Percentiles rank a stretch among this genome's conserved stretches.
Evolutionary conservation across 2,888 invertebrate genomes (phyloP).

Genomic region (Eupithecia abbreviata): DNA sequence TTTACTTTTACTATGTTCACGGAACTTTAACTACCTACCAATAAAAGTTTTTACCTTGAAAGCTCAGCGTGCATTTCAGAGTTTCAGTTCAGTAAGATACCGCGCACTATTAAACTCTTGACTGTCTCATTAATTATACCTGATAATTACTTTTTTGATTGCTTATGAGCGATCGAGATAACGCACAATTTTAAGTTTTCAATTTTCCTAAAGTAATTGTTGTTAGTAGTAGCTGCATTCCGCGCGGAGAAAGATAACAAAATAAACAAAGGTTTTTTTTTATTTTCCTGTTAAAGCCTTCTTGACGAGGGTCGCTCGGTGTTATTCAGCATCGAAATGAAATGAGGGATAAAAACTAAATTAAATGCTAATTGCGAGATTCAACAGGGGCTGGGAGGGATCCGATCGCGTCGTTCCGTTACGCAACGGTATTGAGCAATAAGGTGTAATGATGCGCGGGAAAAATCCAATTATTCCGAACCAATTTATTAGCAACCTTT

Average conservation of each 20-base stretch:
- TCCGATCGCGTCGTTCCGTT: conserved; percentile 58
- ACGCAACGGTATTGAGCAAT: conserved; percentile 62
- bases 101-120: background rate
- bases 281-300: conserved; percentile 71
- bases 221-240: conserved; percentile 64
- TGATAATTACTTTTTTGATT: conserved; percentile 17
- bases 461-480: conserved; percentile 57
- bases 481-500: conserved; percentile 44
- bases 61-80: background rate
- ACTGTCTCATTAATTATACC: conserved; percentile 20
- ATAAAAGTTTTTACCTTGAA: conserved; percentile 6
- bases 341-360: conserved; percentile 78
- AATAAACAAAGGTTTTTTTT: conserved; percentile 69
- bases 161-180: conserved; percentile 49
- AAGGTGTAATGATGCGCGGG: conserved; percentile 64
- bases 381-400: conserved; percentile 59
- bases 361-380: conserved; percentile 78
- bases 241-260: conserved; percentile 66
- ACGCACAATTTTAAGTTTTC: conserved; percentile 66
- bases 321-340: conserved; percentile 73
- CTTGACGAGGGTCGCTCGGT: conserved; percentile 73
- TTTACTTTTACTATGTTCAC: background rate
- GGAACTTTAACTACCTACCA: background rate
- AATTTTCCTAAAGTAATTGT: conserved; percentile 69
- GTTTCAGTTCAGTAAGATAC: conserved; percentile 10